Conservation (phyloP, 2,888 invertebrate genomes). For the Xestia rhomboidea region DNA sequence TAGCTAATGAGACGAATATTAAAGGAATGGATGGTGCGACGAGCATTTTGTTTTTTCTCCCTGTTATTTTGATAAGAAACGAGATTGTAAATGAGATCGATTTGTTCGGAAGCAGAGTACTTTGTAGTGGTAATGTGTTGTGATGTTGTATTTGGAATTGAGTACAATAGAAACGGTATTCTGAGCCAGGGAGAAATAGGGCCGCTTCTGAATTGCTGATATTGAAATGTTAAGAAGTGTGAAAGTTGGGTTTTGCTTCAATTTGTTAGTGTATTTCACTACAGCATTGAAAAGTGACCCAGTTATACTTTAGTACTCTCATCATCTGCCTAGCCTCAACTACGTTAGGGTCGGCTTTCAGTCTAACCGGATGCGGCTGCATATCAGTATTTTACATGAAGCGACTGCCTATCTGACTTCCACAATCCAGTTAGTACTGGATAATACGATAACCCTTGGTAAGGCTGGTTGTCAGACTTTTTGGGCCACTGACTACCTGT, state of each 20-base stretch:
- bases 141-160: slow-evolving; percentile 41
- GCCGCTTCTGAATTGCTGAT: neutral
- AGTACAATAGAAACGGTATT: slow-evolving; percentile 25
- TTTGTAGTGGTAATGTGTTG: slow-evolving; percentile 47
- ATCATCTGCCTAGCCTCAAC: no score
- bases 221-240: slow-evolving; percentile 8
- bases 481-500: no score
- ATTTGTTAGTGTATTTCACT: neutral
- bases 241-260: neutral
- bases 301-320: no score
- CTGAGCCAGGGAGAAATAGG: slow-evolving; percentile 5
- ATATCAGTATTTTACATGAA: no score
- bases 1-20: slow-evolving; percentile 86
- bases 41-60: slow-evolving; percentile 68
- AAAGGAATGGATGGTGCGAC: slow-evolving; percentile 76
- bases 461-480: no score
- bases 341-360: no score
- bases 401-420: no score
- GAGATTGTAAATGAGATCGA: slow-evolving; percentile 44
- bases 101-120: slow-evolving; percentile 45
- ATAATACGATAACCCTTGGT: no score
- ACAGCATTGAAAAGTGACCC: neutral
- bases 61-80: slow-evolving; percentile 56
- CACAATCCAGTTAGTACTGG: no score
- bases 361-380: no score